Base-by-base conservation (phyloP, 2,888 invertebrate genomes). In the Strigamia transsilvanica region DNA sequence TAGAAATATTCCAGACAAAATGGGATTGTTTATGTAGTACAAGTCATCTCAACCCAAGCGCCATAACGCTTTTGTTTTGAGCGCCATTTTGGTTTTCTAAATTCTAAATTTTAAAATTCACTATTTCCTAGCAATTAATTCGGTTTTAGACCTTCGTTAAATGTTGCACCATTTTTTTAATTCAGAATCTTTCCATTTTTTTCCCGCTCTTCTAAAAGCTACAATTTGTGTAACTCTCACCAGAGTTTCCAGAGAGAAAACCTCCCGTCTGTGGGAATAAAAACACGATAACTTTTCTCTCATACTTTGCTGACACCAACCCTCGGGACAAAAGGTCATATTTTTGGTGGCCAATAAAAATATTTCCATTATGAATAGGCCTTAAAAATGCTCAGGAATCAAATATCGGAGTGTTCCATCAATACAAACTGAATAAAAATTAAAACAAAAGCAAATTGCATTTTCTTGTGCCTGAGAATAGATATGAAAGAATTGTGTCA, bases 271-370 rank as follows among this genome's bases (percentile, higher is more conserved):
- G 18, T 73, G 73, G 10, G 73, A 73, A 73, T 32, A 73, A 73
- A 73, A 73, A 32, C 32, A 15, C 38, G 38, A 38, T 73, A 73
- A 73, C n/a, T 73, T 73, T 73, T 73, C 27, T 73, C 73, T 73
- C 73, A 73, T 73, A 73, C 73, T 10, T 73, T 23, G 27, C 73
- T 73, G 73, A 73, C 73, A 27, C 73, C n/a, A 73, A 73, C 32
- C 73, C 73, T 32, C 73, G 32, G 32, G 73, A 73, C 32, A 73
- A 73, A 73, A 27, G 73, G 73, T 73, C 73, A 73, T 23, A 32
- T 73, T 27, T 73, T 18, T 73, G 15, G 27, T n/a, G 10, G 13
- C 23, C 9, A 32, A 73, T 73, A 73, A 32, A 73, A 73, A 23
- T 73, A 32, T 73, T 56, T 56, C n/a, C 18, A 73, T 15, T 12